These are phyloP conservation scores for Urocyon cinereoargenteus DNA, from an alignment of 2,797 vertebrate species.

Conservation along the genomic window DNA sequence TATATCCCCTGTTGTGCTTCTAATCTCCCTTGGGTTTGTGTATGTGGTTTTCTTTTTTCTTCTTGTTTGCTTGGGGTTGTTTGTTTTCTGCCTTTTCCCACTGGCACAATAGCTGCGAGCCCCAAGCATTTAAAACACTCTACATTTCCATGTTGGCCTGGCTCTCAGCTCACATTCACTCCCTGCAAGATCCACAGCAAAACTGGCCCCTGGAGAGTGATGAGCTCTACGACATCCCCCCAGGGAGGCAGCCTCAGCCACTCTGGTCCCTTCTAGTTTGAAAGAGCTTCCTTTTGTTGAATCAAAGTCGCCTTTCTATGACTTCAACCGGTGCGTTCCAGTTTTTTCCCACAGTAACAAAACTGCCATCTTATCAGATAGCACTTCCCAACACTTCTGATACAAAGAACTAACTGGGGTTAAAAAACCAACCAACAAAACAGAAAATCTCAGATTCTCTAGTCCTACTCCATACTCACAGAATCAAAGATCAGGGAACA, in stretches of 20 bases:
- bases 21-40: background rate
- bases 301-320: background rate
- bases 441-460: background rate
- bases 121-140: background rate
- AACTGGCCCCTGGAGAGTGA: background rate
- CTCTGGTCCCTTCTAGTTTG: background rate
- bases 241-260: background rate
- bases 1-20: background rate
- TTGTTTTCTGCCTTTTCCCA: background rate
- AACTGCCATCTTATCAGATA: background rate
- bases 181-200: background rate
- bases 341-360: background rate
- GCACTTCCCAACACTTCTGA: constrained; percentile 39
- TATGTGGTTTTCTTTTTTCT: background rate
- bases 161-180: background rate
- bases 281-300: background rate
- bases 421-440: background rate
- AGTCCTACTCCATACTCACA: background rate
- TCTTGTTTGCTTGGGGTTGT: background rate
- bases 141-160: background rate
- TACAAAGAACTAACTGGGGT: background rate
- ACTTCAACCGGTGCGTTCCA: background rate
- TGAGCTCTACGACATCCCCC: background rate
- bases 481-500: background rate
- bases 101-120: background rate